Base-by-base conservation (phyloP, 2,888 invertebrate genomes). In the Pasiphila rectangulata region DNA sequence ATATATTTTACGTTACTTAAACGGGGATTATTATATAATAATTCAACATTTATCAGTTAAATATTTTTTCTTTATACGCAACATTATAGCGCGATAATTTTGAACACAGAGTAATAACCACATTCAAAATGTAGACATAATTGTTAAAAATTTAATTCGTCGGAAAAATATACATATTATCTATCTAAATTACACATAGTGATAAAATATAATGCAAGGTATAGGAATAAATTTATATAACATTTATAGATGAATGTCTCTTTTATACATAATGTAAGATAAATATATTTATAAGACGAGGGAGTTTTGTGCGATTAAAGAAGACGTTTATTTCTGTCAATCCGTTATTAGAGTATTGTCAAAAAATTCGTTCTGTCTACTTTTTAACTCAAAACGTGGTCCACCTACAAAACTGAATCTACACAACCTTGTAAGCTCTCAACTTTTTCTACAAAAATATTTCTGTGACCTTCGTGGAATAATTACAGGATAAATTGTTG, bases 361-460 rank as follows among this genome's bases (percentile, higher is more conserved):
- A 83, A 83, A 68, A 40, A 66, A 63, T 63, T 70, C 62, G 54
- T 65, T 65, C 72, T 67, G 75, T 79, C 68, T 73, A 66, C 56
- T 56, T 47, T 63, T 41, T 43, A 59, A 64, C 48, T 61, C 61
- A 69, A 66, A 62, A 55, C 54, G 53, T 70, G 69, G 71, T 75
- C 75, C 71, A 66, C 63, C 57, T 67, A 67, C 65, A 63, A 65
- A 70, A 72, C 71, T 66, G 68, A 70, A 65, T 68, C 77, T 77
- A 81, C 84, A 85, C 85, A 84, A 83, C 84, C 83, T 74, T 72
- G 72, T 78, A 85, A 84, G 85, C 85, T 86, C 84, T 61, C 40
- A 17, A 16, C 7, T 20, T n/a, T 9, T 13, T 12, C 4, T 3
- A 20, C 10, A 9, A 13, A 10, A 12, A 34, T 19, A n/a, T 16